Evolutionary conservation across 92 coral and sea anemone species (phyloP), one percentile per base, ranked within the genome.

Genomic region (Blastomussa wellsi): DNA sequence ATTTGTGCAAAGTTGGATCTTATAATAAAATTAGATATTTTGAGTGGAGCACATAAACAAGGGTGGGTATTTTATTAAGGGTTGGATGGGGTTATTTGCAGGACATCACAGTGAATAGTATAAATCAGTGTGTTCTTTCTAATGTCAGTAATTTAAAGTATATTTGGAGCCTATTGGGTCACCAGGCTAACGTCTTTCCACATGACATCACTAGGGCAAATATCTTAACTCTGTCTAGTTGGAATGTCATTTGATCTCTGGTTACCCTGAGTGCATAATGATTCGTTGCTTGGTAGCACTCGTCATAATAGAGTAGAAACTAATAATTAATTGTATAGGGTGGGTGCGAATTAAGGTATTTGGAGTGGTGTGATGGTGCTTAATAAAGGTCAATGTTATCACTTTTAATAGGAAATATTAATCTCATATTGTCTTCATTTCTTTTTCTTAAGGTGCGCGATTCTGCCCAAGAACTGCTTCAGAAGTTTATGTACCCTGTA

Each of bases 401-500:
- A 13, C 62, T 55, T 55, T 20, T 55, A 20, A 55, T 55, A 55
- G 20, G n/a, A 19, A 16, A 13, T n/a, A n/a, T n/a, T 57, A 22
- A 62, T 62, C 33, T 62, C 31, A 62, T 62, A 19, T 62, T 62
- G 16, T 62, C 16, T 62, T 62, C 68, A 62, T 62, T 26, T 62
- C 5, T 0, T 62, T 9, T 78, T 57, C 48, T 74, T 31, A n/a
- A 96, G 98, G 98, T 96, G 79, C 95, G 96, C 26, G 98, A 96
- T 42, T 93, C 93, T 51, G 90, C 98, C 0, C 98, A 93, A 81
- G 95, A 94, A 32, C 77, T 96, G 39, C 87, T 96, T 37, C 98
- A 91, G 83, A 95, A 96, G 94, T 91, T 96, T 93, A 96, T 96
- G 98, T 60, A 91, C 86, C 93, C 95, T 2, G 95, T 94, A 26